Evolutionary conservation across 2,888 invertebrate species (phyloP).

Genomic region (Rapana venosa): DNA sequence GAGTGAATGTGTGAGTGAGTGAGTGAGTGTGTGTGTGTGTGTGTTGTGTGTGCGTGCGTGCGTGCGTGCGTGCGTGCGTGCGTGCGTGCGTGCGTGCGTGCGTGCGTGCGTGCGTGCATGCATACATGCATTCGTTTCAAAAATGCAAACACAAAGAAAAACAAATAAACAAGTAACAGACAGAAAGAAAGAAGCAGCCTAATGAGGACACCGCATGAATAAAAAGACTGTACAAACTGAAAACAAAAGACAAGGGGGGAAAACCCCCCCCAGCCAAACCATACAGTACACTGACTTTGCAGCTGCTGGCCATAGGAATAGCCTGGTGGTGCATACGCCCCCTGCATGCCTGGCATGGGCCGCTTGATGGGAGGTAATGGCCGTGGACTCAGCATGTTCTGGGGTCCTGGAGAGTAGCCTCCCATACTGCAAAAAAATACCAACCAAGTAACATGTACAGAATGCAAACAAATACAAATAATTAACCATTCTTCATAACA

Average conservation of each 20-base stretch:
- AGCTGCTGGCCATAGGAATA: slow-evolving; percentile 43
- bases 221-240: not conserved
- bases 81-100: too few relatives aligned
- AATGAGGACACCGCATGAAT: not conserved
- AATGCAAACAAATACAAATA: too few relatives aligned
- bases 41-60: too few relatives aligned
- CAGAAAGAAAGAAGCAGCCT: not conserved
- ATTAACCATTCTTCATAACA: too few relatives aligned
- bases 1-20: too few relatives aligned
- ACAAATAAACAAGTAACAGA: too few relatives aligned
- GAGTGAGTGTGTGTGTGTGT: too few relatives aligned
- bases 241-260: not conserved
- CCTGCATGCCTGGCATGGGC: slow-evolving; percentile 36
- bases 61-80: too few relatives aligned
- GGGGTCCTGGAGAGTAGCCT: slow-evolving; percentile 58
- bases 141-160: too few relatives aligned
- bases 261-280: not conserved
- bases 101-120: too few relatives aligned
- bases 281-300: slow-evolving; percentile 38
- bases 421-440: slow-evolving; percentile 58
- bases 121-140: too few relatives aligned
- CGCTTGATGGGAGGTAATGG: slow-evolving; percentile 58
- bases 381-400: slow-evolving; percentile 61
- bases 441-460: not conserved
- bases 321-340: slow-evolving; percentile 44